A percentile compares a stretch with the other conserved stretches of the same genome.
phyloP scores from a whole-genome alignment of 2,888 invertebrate species.

The Chironomus riparius region DNA sequence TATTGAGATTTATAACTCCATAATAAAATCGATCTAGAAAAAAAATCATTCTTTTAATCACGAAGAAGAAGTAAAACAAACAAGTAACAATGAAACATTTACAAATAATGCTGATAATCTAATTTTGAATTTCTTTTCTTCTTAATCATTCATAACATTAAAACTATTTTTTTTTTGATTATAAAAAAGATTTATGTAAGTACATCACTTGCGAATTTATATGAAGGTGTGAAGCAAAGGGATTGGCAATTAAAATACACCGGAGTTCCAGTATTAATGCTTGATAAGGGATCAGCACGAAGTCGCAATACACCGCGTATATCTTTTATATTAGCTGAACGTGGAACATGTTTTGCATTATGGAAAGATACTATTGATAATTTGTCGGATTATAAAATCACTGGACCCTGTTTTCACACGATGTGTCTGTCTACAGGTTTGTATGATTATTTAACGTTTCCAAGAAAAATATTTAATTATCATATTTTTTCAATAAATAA shows the following conservation, averaged over 20 bases:
- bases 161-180: neutral
- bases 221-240: constrained; percentile 50
- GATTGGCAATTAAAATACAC: constrained; percentile 67
- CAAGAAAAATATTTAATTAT: neutral
- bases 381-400: constrained; percentile 61
- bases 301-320: constrained; percentile 58
- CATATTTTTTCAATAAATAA: constrained; percentile 30
- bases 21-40: too few species aligned
- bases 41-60: too few species aligned
- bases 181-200: constrained; percentile 57
- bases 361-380: constrained; percentile 77
- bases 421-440: constrained; percentile 56
- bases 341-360: constrained; percentile 70
- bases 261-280: constrained; percentile 67
- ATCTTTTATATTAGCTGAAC: constrained; percentile 62
- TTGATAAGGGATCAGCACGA: constrained; percentile 67
- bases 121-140: too few species aligned
- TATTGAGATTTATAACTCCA: too few species aligned
- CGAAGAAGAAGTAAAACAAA: too few species aligned
- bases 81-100: too few species aligned
- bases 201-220: constrained; percentile 63
- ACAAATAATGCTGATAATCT: too few species aligned
- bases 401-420: constrained; percentile 69
- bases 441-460: neutral
- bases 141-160: too few species aligned